Evolutionary conservation across 2,113 vertebrate species (phyloP).

Genomic region (Protobothrops mucrosquamatus): DNA sequence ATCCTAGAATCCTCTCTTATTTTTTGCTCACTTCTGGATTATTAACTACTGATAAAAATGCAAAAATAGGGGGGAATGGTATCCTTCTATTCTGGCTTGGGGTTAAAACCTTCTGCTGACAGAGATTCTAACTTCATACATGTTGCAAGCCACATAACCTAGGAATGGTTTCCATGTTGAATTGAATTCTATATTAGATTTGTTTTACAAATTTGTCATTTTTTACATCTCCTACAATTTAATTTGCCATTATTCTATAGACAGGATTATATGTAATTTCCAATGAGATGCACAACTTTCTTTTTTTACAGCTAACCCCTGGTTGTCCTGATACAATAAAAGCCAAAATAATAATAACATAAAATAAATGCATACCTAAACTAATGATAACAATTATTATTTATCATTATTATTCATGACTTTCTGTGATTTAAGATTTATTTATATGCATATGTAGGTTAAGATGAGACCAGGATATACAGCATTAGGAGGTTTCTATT

Average conservation of each 20-base stretch:
- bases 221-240: not conserved
- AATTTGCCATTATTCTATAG: not conserved
- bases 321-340: not conserved
- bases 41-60: not conserved
- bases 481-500: not conserved
- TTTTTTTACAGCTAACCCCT: not conserved
- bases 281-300: not conserved
- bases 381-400: not conserved
- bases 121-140: not conserved
- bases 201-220: not conserved
- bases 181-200: not conserved
- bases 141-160: not conserved
- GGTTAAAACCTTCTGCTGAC: not conserved
- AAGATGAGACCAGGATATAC: not conserved
- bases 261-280: not conserved
- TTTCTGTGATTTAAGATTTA: not conserved
- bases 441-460: not conserved
- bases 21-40: not conserved
- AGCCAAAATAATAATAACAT: not conserved
- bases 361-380: not conserved
- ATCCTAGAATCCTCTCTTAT: not conserved
- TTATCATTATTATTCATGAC: not conserved
- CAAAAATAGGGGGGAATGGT: not conserved
- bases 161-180: not conserved
- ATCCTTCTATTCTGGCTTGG: not conserved